A percentile compares a stretch with the other conserved stretches of the same genome.
Conservation (phyloP, 2,888 invertebrate genomes). For the Gymnoscelis rufifasciata region DNA sequence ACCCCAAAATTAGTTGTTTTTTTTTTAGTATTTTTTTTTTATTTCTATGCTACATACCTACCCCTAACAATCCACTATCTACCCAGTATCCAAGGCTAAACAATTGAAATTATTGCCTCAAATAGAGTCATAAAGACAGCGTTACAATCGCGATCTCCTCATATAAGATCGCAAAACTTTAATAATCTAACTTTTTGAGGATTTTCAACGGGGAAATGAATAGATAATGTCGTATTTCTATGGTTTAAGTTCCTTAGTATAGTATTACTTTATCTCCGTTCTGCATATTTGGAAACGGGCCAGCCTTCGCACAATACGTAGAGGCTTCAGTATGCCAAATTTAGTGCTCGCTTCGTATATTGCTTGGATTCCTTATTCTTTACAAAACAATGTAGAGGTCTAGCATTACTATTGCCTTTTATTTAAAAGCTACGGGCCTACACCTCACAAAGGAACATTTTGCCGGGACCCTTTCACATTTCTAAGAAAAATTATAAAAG, state of each 20-base stretch:
- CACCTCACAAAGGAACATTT: no score
- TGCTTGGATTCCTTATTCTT: constrained; percentile 1
- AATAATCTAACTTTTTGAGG: constrained; percentile 58
- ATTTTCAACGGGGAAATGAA: constrained; percentile 33
- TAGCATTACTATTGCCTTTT: no score
- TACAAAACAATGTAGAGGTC: not conserved
- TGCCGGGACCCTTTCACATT: no score
- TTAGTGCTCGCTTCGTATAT: not conserved
- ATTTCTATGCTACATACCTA: no score
- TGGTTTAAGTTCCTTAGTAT: constrained; percentile 46
- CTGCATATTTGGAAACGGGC: constrained; percentile 45
- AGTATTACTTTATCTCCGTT: constrained; percentile 51
- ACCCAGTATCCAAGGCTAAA: no score
- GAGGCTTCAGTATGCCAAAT: constrained; percentile 5
- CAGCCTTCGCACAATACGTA: constrained; percentile 26
- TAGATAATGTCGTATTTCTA: constrained; percentile 38
- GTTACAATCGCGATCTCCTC: not conserved
- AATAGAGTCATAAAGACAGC: no score
- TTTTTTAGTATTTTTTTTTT: no score
- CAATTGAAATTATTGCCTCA: no score
- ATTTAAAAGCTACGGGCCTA: no score
- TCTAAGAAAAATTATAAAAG: no score
- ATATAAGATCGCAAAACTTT: constrained; percentile 38
- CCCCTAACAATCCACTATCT: no score
- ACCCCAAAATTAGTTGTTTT: no score